Percentiles rank a stretch among this genome's conserved stretches.
Conservation (phyloP, 2,113 vertebrate genomes). For the Caranx melampygus region DNA sequence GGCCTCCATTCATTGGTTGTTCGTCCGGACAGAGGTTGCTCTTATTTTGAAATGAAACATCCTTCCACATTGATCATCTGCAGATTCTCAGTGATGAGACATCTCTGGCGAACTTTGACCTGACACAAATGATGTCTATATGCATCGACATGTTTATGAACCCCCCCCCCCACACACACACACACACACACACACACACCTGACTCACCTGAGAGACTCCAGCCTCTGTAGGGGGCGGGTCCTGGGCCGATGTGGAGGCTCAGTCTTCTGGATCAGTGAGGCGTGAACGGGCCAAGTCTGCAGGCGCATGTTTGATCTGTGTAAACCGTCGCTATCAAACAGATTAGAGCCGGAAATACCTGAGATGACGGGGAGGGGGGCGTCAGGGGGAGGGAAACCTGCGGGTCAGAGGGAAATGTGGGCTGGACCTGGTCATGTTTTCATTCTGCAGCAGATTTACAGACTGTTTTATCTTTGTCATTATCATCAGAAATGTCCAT, state of each 20-base stretch:
- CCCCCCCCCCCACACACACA: too few species aligned
- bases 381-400: not conserved
- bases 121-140: too few species aligned
- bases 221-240: not conserved
- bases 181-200: too few species aligned
- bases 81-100: too few species aligned
- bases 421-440: not conserved
- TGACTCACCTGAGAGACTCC: not conserved
- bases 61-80: too few species aligned
- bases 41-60: too few species aligned
- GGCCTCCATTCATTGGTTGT: too few species aligned
- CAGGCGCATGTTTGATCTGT: slow-evolving; percentile 57
- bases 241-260: not conserved
- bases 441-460: not conserved
- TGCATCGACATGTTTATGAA: too few species aligned
- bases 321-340: slow-evolving; percentile 41
- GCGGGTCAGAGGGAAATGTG: not conserved
- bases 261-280: slow-evolving; percentile 30
- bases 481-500: too few species aligned
- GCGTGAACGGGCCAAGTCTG: slow-evolving; percentile 38
- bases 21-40: too few species aligned
- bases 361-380: not conserved
- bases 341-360: slow-evolving; percentile 46
- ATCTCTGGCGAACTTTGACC: too few species aligned
- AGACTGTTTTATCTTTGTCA: too few species aligned